phyloP scores from a whole-genome alignment of 2,113 vertebrate genomes.

The Rafetus swinhoei region DNA sequence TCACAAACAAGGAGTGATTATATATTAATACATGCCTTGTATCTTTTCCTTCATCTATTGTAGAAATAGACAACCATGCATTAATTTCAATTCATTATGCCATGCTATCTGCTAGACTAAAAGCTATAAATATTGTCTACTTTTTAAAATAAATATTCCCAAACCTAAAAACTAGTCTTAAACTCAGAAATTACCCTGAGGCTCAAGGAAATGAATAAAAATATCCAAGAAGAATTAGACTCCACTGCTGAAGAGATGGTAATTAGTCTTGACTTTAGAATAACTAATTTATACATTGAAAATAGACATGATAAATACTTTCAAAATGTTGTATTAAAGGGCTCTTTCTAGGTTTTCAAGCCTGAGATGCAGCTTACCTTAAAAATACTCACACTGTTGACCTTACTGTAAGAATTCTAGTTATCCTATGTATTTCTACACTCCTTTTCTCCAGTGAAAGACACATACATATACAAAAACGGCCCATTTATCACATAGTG shows the following conservation, averaged over 20 bases:
- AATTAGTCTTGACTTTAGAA: conserved; percentile 50
- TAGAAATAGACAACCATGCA: conserved; percentile 15
- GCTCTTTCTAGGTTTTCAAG: neutral
- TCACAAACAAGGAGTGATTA: neutral
- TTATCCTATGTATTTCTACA: neutral
- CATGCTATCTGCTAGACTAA: neutral
- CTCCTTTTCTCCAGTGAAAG: neutral
- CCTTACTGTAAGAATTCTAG: neutral
- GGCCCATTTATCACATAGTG: neutral
- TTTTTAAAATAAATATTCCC: conserved; percentile 45
- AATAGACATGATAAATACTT: neutral
- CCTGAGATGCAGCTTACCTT: neutral
- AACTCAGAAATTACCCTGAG: conserved; percentile 49
- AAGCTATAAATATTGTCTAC: conserved; percentile 31
- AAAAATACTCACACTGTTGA: neutral
- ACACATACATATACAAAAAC: neutral
- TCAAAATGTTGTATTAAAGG: neutral
- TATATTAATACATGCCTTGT: conserved; percentile 28
- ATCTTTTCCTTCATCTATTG: neutral
- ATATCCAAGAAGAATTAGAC: conserved; percentile 54
- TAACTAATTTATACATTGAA: conserved; percentile 40
- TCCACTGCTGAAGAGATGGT: conserved; percentile 2
- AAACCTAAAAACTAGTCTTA: conserved; percentile 49
- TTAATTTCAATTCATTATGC: neutral
- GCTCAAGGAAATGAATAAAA: conserved; percentile 60